Conservation (phyloP, 2,888 invertebrate genomes). For the Drosophila vallismaia region DNA sequence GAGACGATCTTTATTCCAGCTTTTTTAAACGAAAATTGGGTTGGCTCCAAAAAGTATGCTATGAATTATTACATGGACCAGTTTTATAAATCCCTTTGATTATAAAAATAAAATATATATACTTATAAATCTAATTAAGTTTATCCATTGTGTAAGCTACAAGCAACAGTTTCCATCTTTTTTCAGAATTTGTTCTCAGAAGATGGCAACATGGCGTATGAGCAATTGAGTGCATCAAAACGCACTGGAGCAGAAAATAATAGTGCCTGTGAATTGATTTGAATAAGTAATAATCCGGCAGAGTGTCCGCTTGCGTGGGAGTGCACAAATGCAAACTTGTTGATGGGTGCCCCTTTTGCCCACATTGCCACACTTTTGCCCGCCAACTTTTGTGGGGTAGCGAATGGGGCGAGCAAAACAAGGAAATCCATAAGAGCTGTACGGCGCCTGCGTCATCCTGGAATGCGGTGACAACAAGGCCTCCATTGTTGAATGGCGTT, state of each 20-base stretch:
- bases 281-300: conserved; percentile 48
- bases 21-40: no score
- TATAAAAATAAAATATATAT: background rate
- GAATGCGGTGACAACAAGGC: conserved; percentile 29
- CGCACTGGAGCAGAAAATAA: conserved; percentile 23
- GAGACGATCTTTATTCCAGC: no score
- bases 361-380: no score
- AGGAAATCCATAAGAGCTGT: conserved; percentile 6
- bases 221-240: conserved; percentile 30
- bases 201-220: conserved; percentile 40
- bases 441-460: conserved; percentile 35
- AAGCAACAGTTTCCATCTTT: background rate
- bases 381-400: conserved; percentile 2
- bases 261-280: conserved; percentile 41
- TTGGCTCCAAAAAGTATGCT: conserved; percentile 11
- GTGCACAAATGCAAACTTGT: conserved; percentile 56
- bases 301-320: conserved; percentile 16
- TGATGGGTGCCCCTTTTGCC: conserved; percentile 45
- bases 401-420: conserved; percentile 68
- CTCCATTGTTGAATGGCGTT: conserved; percentile 4
- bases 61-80: background rate
- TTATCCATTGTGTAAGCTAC: background rate
- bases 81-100: background rate
- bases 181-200: background rate
- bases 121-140: background rate